Evolutionary conservation across 2,888 invertebrate genomes (phyloP).

Genomic region (Disparrhopalites patrizii): DNA sequence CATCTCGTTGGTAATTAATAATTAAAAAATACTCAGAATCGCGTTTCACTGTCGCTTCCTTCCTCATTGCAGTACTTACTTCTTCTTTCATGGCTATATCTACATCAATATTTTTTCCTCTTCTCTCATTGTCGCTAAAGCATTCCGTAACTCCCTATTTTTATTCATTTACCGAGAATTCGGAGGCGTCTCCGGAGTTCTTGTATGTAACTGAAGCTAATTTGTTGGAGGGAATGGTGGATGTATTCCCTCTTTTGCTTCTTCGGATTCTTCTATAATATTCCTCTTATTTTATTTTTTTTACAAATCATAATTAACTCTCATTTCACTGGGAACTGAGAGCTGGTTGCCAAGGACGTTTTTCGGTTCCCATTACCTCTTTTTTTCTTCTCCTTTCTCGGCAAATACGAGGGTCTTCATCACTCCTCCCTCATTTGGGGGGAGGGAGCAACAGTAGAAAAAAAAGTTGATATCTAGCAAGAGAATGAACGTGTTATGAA

Average conservation of each 20-base stretch:
- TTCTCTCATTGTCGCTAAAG: background rate
- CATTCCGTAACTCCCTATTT: background rate
- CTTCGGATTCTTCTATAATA: background rate
- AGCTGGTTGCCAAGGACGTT: background rate
- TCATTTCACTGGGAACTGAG: constrained; percentile 1
- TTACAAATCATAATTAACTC: background rate
- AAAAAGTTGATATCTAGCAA: too few relatives aligned
- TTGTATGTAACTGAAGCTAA: too few relatives aligned
- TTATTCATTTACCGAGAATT: too few relatives aligned
- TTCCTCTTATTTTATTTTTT: background rate
- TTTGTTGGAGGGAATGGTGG: too few relatives aligned
- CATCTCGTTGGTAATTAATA: constrained; percentile 21
- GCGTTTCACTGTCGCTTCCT: constrained; percentile 14
- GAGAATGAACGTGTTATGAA: too few relatives aligned
- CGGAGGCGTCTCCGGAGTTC: too few relatives aligned
- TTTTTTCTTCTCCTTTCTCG: too few relatives aligned
- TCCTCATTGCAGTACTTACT: background rate
- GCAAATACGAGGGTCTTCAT: too few relatives aligned
- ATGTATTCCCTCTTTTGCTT: background rate
- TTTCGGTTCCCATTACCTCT: too few relatives aligned
- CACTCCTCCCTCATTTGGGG: too few relatives aligned
- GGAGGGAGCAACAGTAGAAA: too few relatives aligned
- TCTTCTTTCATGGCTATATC: background rate
- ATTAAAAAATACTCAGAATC: constrained; percentile 24
- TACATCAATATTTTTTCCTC: background rate